phyloP scores from a whole-genome alignment of 2,888 invertebrate genomes.

The Drosophila koepferae region DNA sequence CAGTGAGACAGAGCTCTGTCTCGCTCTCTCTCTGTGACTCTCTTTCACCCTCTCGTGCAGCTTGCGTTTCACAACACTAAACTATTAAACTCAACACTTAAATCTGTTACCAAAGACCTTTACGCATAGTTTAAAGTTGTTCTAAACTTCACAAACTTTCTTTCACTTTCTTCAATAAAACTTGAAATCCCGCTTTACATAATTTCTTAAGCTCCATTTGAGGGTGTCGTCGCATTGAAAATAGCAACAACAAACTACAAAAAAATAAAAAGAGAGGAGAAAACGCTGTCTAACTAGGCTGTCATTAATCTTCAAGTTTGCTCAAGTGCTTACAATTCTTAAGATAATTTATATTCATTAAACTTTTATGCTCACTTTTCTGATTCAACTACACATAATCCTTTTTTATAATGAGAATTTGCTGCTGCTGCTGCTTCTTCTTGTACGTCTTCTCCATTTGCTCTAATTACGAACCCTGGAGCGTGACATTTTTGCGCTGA shows the following conservation, averaged over 20 bases:
- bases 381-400: slow-evolving; percentile 14
- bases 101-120: neutral
- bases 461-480: slow-evolving; percentile 27
- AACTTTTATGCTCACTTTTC: slow-evolving; percentile 18
- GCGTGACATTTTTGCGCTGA: slow-evolving; percentile 35
- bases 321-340: slow-evolving; percentile 15
- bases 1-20: neutral
- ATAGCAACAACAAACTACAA: neutral
- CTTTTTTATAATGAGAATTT: slow-evolving; percentile 22
- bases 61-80: neutral
- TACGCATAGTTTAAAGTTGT: neutral
- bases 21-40: no score
- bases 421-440: neutral
- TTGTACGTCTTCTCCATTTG: neutral
- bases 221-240: slow-evolving; percentile 3
- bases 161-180: slow-evolving; percentile 9
- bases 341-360: slow-evolving; percentile 28
- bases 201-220: neutral
- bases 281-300: neutral
- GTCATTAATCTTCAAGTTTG: slow-evolving; percentile 27
- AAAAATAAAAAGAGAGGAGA: neutral
- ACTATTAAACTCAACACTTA: neutral
- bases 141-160: neutral
- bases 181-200: neutral
- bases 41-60: no score